Base-by-base conservation (phyloP, 2,888 invertebrate species). In the Callyntrura sp. region DNA sequence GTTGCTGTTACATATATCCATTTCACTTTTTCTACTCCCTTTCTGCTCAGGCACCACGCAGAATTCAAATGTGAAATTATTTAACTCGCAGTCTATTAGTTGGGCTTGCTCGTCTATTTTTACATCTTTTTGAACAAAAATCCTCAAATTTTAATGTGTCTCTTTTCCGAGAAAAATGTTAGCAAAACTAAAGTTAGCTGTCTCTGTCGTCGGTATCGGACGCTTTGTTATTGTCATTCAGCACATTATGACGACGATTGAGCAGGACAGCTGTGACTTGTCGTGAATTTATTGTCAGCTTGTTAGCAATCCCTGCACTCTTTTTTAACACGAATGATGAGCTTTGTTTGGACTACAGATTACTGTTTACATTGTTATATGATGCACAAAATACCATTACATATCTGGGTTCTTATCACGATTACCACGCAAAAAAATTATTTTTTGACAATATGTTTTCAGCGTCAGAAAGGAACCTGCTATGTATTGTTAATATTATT, bases 241-340 rank as follows among this genome's bases (percentile, higher is more conserved):
- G 35, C 35, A 35, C 20, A 28, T 35, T 68, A 68, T 35, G 35
- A 68, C 68, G 35, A 35, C 35, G 35, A 35, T 35, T 35, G 62
- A 88, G 73, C 65, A 88, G 76, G 89, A 89, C 89, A 89, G 89
- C 83, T 89, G 89, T 85, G 89, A 84, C 83, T 88, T 88, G 88
- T 88, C 83, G 76, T 89, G 89, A 89, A 89, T 89, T 89, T 89
- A 89, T 85, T 89, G 84, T 85, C 84, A 89, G 89, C 89, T 89
- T 89, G 83, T 88, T 88, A 88, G 79, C 57, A 81, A 43, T 73
- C 70, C 8, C 23, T 23, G 12, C 79, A 79, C 68, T 81, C 70
- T 45, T 45, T 51, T 35, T 68, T 87, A 57, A 86, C 81, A 55
- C 17, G 60, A 20, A 60, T 45, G 65, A 57, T 85, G 60, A 76